Evolutionary conservation across 2,113 vertebrate species (phyloP).

Genomic region (Corythornis vintsioides): DNA sequence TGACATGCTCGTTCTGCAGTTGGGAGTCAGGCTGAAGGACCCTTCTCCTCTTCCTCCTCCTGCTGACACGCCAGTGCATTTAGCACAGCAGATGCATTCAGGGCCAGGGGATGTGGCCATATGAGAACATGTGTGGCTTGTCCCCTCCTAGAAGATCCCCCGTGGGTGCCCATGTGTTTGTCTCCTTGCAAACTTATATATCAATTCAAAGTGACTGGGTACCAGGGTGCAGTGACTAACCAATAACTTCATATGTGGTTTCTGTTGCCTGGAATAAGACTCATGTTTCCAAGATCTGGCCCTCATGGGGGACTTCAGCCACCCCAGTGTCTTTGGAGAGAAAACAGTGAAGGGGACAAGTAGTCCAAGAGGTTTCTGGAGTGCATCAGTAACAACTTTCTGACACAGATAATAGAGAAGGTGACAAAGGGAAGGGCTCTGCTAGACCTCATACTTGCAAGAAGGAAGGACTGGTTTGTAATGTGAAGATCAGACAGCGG

Average conservation of each 20-base stretch:
- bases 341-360: neutral
- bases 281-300: neutral
- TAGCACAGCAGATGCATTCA: accelerated
- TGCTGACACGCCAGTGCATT: accelerated
- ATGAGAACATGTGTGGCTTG: neutral
- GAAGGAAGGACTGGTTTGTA: neutral
- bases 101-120: neutral
- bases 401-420: neutral
- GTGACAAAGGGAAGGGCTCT: neutral
- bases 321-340: neutral
- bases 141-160: neutral
- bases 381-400: neutral
- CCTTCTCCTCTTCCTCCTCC: neutral
- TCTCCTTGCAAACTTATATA: neutral
- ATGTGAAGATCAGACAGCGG: neutral
- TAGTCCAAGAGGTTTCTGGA: neutral
- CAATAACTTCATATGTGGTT: neutral
- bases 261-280: neutral
- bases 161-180: neutral
- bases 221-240: neutral
- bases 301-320: neutral
- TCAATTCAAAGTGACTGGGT: neutral
- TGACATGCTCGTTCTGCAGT: neutral
- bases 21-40: neutral
- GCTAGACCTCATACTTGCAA: neutral